Evolutionary conservation across 2,113 vertebrate genomes (phyloP).

Genomic region (Oreochromis spilurus): DNA sequence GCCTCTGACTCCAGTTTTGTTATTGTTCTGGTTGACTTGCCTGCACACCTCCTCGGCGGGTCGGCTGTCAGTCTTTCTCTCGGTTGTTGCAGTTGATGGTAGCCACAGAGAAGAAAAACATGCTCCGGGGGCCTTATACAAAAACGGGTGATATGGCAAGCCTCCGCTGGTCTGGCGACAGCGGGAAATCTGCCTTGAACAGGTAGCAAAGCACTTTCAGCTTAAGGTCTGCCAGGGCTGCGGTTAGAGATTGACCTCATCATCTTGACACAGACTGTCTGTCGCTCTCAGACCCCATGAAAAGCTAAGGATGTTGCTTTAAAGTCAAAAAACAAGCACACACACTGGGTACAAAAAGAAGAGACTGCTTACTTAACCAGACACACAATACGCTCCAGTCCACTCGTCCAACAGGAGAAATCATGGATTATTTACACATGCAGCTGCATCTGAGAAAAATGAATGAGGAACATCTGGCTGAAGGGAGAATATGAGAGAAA

Average conservation of each 20-base stretch:
- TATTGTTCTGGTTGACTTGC: constrained; percentile 69
- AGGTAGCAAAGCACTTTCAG: constrained; percentile 31
- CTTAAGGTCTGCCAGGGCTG: constrained; percentile 18
- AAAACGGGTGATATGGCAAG: constrained; percentile 19
- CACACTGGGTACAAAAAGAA: constrained; percentile 6
- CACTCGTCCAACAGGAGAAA: constrained; percentile 56
- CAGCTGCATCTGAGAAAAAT: constrained; percentile 72
- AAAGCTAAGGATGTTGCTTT: constrained; percentile 21
- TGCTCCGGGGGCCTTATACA: constrained; percentile 27
- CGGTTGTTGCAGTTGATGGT: constrained; percentile 39
- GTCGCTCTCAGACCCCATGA: constrained; percentile 14
- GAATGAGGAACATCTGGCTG: constrained; percentile 76
- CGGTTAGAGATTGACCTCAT: constrained; percentile 37
- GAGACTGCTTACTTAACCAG: constrained; percentile 41
- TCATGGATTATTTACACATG: constrained; percentile 76
- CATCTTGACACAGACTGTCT: constrained; percentile 43
- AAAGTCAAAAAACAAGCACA: constrained; percentile 31
- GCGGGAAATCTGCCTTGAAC: constrained; percentile 18
- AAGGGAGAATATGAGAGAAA: constrained; percentile 23
- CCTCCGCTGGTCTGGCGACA: background rate
- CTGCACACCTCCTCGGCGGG: constrained; percentile 58
- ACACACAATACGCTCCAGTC: constrained; percentile 47
- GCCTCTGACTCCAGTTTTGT: constrained; percentile 67
- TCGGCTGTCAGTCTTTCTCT: constrained; percentile 62
- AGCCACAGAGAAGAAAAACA: constrained; percentile 55